phyloP scores from a whole-genome alignment of 1,140 invertebrate genomes.

The Helicoverpa zea region DNA sequence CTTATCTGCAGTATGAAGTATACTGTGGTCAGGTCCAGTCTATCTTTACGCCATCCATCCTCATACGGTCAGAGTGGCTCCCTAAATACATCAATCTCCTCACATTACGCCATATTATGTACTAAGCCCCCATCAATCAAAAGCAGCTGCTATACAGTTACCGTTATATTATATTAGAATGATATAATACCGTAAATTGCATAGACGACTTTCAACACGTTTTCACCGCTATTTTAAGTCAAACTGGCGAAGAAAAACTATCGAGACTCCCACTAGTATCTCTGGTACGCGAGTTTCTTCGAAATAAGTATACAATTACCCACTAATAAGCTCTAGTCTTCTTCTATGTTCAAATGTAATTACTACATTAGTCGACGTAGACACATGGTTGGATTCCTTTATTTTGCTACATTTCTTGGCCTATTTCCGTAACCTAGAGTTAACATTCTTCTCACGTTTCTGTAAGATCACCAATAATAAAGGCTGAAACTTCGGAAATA shows the following conservation, averaged over 20 bases:
- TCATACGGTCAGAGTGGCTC: slow-evolving; percentile 43
- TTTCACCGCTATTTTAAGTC: neutral
- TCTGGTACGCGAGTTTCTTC: neutral
- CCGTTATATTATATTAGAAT: slow-evolving; percentile 43
- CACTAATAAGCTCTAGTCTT: slow-evolving; percentile 17
- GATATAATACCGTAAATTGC: slow-evolving; percentile 29
- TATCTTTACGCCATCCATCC: slow-evolving; percentile 35
- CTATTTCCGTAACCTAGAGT: slow-evolving; percentile 21
- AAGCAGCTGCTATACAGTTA: slow-evolving; percentile 63
- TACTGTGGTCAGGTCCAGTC: slow-evolving; percentile 4
- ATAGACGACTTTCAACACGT: neutral
- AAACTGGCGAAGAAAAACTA: neutral
- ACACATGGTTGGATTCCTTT: slow-evolving; percentile 27
- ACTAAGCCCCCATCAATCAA: slow-evolving; percentile 72
- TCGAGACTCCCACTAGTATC: neutral
- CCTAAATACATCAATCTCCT: slow-evolving; percentile 58
- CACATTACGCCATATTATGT: slow-evolving; percentile 60
- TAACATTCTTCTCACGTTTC: slow-evolving; percentile 19
- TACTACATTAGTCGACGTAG: slow-evolving; percentile 25
- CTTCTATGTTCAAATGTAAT: slow-evolving; percentile 30
- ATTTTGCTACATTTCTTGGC: slow-evolving; percentile 8
- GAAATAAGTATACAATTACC: slow-evolving; percentile 29
- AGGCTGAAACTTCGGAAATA: slow-evolving; percentile 8
- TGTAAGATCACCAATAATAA: slow-evolving; percentile 17
- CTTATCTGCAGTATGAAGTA: neutral